Conservation (phyloP, 2,113 vertebrate species). For the Isurus oxyrinchus region DNA sequence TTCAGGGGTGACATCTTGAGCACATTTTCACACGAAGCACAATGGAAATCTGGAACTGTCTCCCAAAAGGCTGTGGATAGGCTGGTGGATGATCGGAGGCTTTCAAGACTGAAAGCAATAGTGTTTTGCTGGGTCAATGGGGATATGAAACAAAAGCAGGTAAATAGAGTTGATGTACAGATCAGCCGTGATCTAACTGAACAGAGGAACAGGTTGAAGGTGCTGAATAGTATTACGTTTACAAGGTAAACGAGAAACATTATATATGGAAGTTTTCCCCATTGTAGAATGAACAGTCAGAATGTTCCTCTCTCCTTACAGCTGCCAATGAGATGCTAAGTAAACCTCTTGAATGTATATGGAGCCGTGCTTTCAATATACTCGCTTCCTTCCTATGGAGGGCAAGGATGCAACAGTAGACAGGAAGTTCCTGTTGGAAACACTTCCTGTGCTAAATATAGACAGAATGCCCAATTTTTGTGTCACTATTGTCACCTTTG, state of each 20-base stretch:
- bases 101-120: too few relatives aligned
- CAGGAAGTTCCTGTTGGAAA: conserved; percentile 26
- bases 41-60: too few relatives aligned
- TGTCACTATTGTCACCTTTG: not conserved
- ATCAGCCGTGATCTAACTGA: not conserved
- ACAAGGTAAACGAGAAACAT: not conserved
- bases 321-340: not conserved
- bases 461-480: not conserved
- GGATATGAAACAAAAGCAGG: not conserved
- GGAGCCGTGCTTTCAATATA: not conserved
- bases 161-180: not conserved
- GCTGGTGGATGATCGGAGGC: too few relatives aligned
- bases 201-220: not conserved
- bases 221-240: not conserved
- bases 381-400: not conserved
- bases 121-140: not conserved
- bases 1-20: too few relatives aligned
- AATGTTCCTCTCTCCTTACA: not conserved
- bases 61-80: too few relatives aligned
- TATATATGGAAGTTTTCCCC: not conserved
- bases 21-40: too few relatives aligned
- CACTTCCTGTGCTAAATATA: conserved; percentile 25
- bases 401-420: conserved; percentile 1
- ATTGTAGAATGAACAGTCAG: not conserved
- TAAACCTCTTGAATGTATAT: not conserved